Base-by-base conservation (phyloP, 2,113 vertebrate genomes). In the Brachyhypopomus occidentalis region DNA sequence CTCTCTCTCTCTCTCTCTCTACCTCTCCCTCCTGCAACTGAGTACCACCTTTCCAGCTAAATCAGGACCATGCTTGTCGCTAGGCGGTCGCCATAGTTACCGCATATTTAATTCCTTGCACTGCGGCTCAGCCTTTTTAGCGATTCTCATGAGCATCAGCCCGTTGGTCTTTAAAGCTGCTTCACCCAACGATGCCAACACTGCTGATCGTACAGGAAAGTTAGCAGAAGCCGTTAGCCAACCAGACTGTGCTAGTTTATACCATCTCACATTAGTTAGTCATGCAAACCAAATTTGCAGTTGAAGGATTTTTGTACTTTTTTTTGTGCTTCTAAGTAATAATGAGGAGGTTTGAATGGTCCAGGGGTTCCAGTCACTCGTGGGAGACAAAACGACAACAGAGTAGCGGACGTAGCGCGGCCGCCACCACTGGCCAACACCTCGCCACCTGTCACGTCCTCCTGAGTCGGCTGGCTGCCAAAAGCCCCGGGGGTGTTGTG, bases 41-140 rank as follows among this genome's bases (percentile, higher is more conserved):
- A 63, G 27, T 20, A 14, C 72, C 77, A 82, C 72, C 80, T 71
- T 79, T 74, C 63, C 76, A 76, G 63, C 63, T 81, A 76, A 76
- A 81, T 70, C 72, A 38, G 66, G 66, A 74, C 60, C 78, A 63
- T 80, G 70, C 27, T 70, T 80, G 45, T 74, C 58, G 27, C 71
- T 55, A 55, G 70, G 71, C 56, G 73, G 77, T 85, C 72, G 59
- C 71, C 84, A 82, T 82, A 85, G 84, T 69, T 75, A 85, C 79
- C 48, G 56, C 38, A 70, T 56, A 52, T 85, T 84, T 81, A 78
- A 82, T 75, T 85, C 80, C 34, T 75, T 19, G 75, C 64, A 16
- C 55, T 4, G 38, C 48, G 55, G 66, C 77, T 78, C 76, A 79
- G 77, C 58, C 23, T 66, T 78, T 74, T 70, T 79, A 55, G 25